These are phyloP conservation scores for Myoxocephalus aenaeus DNA, from an alignment of 2,797 vertebrate species.

Conservation along the genomic window DNA sequence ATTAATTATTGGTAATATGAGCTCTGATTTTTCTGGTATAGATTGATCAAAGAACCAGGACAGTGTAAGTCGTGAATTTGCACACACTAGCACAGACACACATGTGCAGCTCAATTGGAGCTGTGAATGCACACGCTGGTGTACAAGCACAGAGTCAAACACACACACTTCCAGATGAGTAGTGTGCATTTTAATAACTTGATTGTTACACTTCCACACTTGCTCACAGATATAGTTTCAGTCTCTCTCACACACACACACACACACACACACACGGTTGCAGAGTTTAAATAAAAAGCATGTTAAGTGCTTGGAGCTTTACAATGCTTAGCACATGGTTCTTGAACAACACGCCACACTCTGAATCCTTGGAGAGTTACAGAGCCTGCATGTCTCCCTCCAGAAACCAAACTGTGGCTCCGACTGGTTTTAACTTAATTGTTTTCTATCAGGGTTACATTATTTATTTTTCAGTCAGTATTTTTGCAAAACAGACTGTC, in stretches of 20 bases:
- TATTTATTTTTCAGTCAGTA: conserved; percentile 6
- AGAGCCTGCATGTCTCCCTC: conserved; percentile 21
- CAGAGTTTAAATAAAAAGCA: conserved; percentile 55
- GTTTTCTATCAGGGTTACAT: conserved; percentile 14
- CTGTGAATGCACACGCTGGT: too few relatives aligned
- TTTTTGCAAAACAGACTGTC: conserved; percentile 14
- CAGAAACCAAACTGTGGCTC: conserved; percentile 37
- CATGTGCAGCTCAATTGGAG: neutral
- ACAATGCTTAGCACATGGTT: conserved; percentile 35
- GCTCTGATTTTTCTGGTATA: neutral
- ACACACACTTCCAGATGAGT: conserved; percentile 34
- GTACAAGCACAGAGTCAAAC: neutral
- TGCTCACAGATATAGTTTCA: conserved; percentile 31
- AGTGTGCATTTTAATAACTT: conserved; percentile 37
- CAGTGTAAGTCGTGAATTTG: conserved; percentile 10
- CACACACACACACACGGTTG: conserved; percentile 16
- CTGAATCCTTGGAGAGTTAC: conserved; percentile 42
- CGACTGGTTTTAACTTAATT: conserved; percentile 21
- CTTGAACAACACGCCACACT: conserved; percentile 43
- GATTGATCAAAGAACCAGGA: conserved; percentile 12
- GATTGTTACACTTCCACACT: conserved; percentile 46
- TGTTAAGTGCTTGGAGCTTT: conserved; percentile 48
- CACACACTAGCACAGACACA: neutral
- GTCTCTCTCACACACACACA: conserved; percentile 32
- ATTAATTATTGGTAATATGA: conserved; percentile 33